Evolutionary conservation across 2,888 invertebrate genomes (phyloP), one percentile per base, ranked within the genome.

Genomic region (Torymus tubicola): DNA sequence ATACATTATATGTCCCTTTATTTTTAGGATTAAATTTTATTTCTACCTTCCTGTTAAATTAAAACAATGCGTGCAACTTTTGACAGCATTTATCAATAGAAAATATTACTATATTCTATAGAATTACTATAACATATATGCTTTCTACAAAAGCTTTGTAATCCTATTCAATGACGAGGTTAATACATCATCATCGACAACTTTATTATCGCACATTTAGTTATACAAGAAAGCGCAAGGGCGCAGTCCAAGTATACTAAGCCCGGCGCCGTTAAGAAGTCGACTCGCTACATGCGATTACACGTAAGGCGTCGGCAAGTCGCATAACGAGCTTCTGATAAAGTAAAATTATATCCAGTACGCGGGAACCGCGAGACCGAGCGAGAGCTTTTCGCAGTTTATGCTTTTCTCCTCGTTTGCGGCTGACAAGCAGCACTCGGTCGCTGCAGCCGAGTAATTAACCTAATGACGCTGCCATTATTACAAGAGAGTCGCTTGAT

Each of bases 401-500:
- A 70, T 75, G 75, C 65, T 60, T 80, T 80, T 75, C 74, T 21
- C 65, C 75, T 80, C 74, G 75, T 80, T 75, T 81, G 80, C 58
- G 72, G 76, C 63, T 69, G 67, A 76, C 80, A 61, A 75, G 72
- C 65, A 52, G 58, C 58, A 18, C 57, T 18, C 61, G 50, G 21
- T 55, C 60, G 57, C n/a, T 14, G 31, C 57, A 24, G 61, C 2
- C 31, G 31, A 31, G 83, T 84, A 84, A 84, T 85, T 85, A 85
- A 84, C 81, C 78, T 84, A 84, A 85, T 80, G 82, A 82, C 80
- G 81, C 78, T 67, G 65, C 78, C 81, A 79, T 84, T 84, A 82
- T 80, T 80, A 31, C 31, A 31, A 31, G 31, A 31, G 31, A n/a
- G n/a, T 31, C 31, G 31, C 31, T 31, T 31, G 31, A 31, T 31